Conservation (phyloP, 2,113 vertebrate genomes). For the Anolis sagrei region DNA sequence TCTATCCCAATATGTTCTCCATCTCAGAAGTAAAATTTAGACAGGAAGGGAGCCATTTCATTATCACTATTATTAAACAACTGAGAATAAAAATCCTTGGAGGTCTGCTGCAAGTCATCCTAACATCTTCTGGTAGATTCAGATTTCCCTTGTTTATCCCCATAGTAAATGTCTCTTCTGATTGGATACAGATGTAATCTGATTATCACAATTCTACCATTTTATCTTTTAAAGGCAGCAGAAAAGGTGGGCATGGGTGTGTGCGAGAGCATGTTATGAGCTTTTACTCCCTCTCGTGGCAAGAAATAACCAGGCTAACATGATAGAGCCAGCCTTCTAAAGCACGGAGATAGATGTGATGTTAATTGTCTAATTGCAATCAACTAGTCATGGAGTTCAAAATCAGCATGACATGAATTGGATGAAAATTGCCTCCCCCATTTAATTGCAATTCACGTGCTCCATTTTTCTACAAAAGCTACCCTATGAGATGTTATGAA, state of each 20-base stretch:
- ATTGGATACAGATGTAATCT: neutral
- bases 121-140: neutral
- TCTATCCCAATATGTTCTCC: neutral
- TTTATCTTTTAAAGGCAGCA: neutral
- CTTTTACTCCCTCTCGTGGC: slow-evolving; percentile 18
- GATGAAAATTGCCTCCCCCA: neutral
- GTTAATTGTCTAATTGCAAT: neutral
- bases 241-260: neutral
- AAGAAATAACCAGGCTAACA: neutral
- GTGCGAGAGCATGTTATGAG: neutral
- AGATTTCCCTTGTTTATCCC: neutral
- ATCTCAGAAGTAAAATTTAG: neutral
- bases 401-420: neutral
- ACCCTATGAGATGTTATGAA: neutral
- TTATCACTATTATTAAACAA: neutral
- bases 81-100: neutral
- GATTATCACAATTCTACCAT: neutral
- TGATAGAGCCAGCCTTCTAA: neutral
- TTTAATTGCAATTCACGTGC: no score
- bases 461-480: neutral
- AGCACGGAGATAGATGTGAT: neutral
- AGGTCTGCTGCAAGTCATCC: neutral
- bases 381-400: neutral
- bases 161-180: neutral
- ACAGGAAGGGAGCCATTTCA: neutral